Evolutionary conservation across 2,797 vertebrate genomes (phyloP), one percentile per base, ranked within the genome.

Genomic region (Coranthus polyacanthus): DNA sequence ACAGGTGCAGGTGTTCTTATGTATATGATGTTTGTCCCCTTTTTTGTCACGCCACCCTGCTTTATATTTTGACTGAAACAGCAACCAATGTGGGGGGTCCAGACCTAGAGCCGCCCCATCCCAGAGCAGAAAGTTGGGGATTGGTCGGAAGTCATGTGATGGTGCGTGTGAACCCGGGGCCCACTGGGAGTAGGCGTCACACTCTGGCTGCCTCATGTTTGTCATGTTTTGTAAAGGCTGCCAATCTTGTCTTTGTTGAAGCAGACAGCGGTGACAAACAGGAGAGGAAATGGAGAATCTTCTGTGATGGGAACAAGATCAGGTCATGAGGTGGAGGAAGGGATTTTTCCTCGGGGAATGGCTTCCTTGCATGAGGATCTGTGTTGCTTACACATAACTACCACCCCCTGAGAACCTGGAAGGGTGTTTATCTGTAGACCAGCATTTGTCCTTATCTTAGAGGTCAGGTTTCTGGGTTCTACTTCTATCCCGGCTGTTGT

Each of bases 141-240:
- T 78, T 52, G 83, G 75, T 77, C 59, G 63, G 59, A 60, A 59
- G 53, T 26, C 67, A 68, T 29, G 70, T 65, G 60, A 58, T 11
- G 55, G 78, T 89, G 88, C 88, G 82, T 91, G 89, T 88, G 86
- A 92, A 85, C 82, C 64, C 61, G 0, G 24, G 51, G 38, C 73
- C 79, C 37, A 16, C 6, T 9, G 81, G 87, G 85, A 79, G 66
- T 68, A 69, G 85, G 71, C 73, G 69, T 86, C 73, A 87, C 79
- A 78, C 59, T 47, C 51, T 7, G 58, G 34, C 73, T 65, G 70
- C 68, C 81, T 88, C 38, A 1, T 83, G 76, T 88, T 85, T 82
- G 78, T 62, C 77, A 72, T 85, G 82, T 88, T 91, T 92, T 88
- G 74, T 78, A 85, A 86, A 88, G 81, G 60, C 72, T 84, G 82